phyloP scores from a whole-genome alignment of 2,797 vertebrate species.

The Mormyrops attenuatus region DNA sequence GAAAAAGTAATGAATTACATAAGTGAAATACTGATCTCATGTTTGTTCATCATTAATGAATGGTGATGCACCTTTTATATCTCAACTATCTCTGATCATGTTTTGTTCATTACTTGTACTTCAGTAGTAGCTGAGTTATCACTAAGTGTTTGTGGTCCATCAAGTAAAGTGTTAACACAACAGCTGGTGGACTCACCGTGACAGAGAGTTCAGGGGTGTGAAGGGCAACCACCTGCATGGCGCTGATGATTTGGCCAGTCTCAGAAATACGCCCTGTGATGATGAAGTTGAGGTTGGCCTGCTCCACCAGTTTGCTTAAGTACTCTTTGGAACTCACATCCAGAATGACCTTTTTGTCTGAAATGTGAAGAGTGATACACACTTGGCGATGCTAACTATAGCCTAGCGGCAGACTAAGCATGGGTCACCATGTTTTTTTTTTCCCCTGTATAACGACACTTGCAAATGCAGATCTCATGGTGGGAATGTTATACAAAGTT shows the following conservation, averaged over 20 bases:
- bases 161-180: background rate
- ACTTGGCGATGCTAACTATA: background rate
- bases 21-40: background rate
- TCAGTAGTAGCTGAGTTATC: background rate
- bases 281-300: slow-evolving; percentile 86
- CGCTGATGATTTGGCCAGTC: slow-evolving; percentile 70
- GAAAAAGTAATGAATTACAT: background rate
- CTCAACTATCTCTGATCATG: background rate
- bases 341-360: slow-evolving; percentile 63
- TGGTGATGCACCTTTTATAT: background rate
- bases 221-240: slow-evolving; percentile 70
- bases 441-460: background rate
- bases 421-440: background rate
- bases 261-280: slow-evolving; percentile 77
- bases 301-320: slow-evolving; percentile 80
- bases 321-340: slow-evolving; percentile 65
- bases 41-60: background rate
- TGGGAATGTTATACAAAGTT: background rate
- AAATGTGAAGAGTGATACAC: slow-evolving; percentile 22
- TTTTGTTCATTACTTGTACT: background rate
- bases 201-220: slow-evolving; percentile 69
- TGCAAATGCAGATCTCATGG: background rate
- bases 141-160: background rate
- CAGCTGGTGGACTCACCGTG: slow-evolving; percentile 61
- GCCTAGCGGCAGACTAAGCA: background rate